These are phyloP conservation scores for Acronicta aceris DNA, from an alignment of 2,888 invertebrate species.

Conservation along the genomic window DNA sequence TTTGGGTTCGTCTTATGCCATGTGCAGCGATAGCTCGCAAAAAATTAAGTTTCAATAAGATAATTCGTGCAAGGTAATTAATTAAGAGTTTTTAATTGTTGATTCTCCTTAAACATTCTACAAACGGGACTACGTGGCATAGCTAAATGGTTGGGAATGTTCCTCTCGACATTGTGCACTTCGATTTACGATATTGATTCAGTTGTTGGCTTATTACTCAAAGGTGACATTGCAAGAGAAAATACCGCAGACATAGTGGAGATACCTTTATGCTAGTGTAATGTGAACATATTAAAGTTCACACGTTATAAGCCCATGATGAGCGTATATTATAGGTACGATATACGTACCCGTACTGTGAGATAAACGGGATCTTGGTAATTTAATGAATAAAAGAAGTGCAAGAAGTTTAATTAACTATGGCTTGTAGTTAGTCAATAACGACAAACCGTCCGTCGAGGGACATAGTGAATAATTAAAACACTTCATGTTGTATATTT, in stretches of 20 bases:
- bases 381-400: conserved; percentile 25
- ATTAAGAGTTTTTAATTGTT: conserved; percentile 80
- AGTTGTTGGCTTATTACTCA: conserved; percentile 17
- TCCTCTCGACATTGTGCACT: conserved; percentile 28
- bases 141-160: conserved; percentile 46
- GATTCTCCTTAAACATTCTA: conserved; percentile 71
- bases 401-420: conserved; percentile 42
- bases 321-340: conserved; percentile 6
- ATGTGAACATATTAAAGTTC: conserved; percentile 29
- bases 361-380: conserved; percentile 31
- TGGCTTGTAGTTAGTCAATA: conserved; percentile 23
- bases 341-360: conserved; percentile 7
- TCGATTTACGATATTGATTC: conserved; percentile 52
- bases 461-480: not conserved
- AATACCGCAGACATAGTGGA: conserved; percentile 20
- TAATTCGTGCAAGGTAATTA: conserved; percentile 77
- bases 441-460: conserved; percentile 10
- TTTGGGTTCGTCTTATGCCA: conserved; percentile 60
- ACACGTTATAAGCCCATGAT: conserved; percentile 24
- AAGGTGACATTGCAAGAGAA: conserved; percentile 20
- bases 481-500: too few species aligned
- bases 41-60: conserved; percentile 63
- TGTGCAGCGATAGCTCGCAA: conserved; percentile 57
- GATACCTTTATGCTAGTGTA: conserved; percentile 20
- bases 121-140: conserved; percentile 51